These are phyloP conservation scores for Oopsacas minuta DNA, from an alignment of 37 sponge, comb jelly and placozoan genomes.

Conservation along the genomic window DNA sequence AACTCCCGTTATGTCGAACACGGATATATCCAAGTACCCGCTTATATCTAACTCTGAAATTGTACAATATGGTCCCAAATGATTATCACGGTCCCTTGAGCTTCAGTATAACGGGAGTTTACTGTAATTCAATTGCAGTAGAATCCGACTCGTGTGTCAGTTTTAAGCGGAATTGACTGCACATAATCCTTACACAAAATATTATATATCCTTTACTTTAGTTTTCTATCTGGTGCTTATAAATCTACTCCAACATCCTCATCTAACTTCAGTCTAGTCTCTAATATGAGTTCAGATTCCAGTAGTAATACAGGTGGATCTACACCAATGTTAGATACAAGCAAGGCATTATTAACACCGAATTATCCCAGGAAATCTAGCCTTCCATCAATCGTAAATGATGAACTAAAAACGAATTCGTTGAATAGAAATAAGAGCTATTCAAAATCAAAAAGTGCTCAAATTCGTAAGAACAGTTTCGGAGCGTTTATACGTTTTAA, in stretches of 20 bases:
- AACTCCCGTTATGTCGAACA: too few relatives aligned
- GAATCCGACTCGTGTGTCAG: too few relatives aligned
- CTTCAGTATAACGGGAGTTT: too few relatives aligned
- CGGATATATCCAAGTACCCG: too few relatives aligned
- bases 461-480: not conserved
- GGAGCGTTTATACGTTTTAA: not conserved
- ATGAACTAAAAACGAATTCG: not conserved
- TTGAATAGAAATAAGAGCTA: not conserved
- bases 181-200: too few relatives aligned
- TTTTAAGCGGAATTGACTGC: too few relatives aligned
- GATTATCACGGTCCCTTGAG: too few relatives aligned
- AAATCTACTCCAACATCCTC: not conserved
- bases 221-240: not conserved
- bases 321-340: not conserved
- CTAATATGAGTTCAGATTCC: constrained; percentile 1
- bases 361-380: not conserved
- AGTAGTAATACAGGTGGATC: constrained; percentile 6
- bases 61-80: too few relatives aligned
- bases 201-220: too few relatives aligned
- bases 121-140: too few relatives aligned
- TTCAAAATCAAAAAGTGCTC: not conserved
- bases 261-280: constrained; percentile 9
- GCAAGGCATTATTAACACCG: not conserved
- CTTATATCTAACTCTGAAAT: too few relatives aligned
- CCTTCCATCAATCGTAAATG: not conserved